Evolutionary conservation across 2,113 vertebrate species (phyloP), one percentile per base, ranked within the genome.

Genomic region (Irena cyanogastra): DNA sequence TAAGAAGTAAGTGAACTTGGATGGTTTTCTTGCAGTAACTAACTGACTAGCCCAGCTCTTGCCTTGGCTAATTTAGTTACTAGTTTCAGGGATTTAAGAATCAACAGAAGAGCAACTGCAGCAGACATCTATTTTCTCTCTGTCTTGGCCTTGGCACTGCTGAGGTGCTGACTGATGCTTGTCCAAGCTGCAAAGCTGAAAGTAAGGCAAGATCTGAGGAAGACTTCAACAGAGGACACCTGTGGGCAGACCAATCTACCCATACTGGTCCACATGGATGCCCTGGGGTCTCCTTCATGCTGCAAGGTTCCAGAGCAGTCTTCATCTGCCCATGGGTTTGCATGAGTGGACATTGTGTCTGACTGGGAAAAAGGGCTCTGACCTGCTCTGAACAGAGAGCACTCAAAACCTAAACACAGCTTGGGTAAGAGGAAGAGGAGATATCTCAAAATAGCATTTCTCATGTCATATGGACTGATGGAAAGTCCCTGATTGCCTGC

Each of bases 361-460:
- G 57, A 6, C 24, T 2, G 11, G 31, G 68, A 61, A 53, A 78
- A 57, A 65, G 50, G 66, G 45, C 22, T 75, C 56, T 87, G 85
- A 78, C 39, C 35, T 47, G 60, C 69, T 78, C 35, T 77, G 42
- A 77, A 14, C 1, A 3, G 60, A 45, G 19, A 59, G 5, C 0
- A 1, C 64, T 59, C 56, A 78, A 37, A 63, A 59, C n/a, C 52
- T 75, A 75, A 63, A 56, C 63, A 65, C 31, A 83, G 8, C 42
- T 69, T 44, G 52, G 64, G 22, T 85, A 93, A 94, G 92, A 91
- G 94, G 92, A 97, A 94, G 78, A 83, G 44, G 12, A 10, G 53
- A 45, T 47, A 45, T 88, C 45, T 90, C 27, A 64, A 66, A 94
- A 90, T 63, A 96, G 13, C 66, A 44, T 94, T 90, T 93, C 79